Percentiles rank a stretch among this genome's conserved stretches.
phyloP scores from a whole-genome alignment of 2,113 vertebrate species.

The Bufo gargarizans region DNA sequence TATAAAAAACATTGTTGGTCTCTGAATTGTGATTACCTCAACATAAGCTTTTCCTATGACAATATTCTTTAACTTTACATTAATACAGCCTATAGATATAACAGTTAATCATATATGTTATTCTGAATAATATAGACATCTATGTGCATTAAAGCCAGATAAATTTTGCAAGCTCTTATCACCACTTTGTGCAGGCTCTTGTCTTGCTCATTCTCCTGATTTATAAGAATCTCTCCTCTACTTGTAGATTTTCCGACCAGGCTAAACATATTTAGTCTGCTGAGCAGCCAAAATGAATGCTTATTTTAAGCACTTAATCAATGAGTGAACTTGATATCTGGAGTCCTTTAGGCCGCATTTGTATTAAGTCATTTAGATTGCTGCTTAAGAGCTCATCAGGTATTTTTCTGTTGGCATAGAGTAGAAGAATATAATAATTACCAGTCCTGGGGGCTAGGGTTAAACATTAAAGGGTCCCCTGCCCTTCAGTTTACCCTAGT shows the following conservation, averaged over 20 bases:
- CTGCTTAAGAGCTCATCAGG: slow-evolving; percentile 47
- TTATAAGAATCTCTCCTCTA: slow-evolving; percentile 45
- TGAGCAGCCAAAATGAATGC: slow-evolving; percentile 55
- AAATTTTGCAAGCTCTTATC: slow-evolving; percentile 44
- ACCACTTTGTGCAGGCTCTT: slow-evolving; percentile 41
- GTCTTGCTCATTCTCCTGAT: slow-evolving; percentile 35
- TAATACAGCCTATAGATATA: background rate
- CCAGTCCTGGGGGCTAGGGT: background rate
- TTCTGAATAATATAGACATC: slow-evolving; percentile 22
- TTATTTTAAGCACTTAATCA: slow-evolving; percentile 51
- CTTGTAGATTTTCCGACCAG: slow-evolving; percentile 40
- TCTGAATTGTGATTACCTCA: too few relatives aligned
- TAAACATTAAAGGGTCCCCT: slow-evolving; percentile 19
- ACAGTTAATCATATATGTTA: background rate
- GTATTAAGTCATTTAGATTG: slow-evolving; percentile 53
- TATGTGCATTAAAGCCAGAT: slow-evolving; percentile 50
- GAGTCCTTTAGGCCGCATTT: slow-evolving; percentile 47
- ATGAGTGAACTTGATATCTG: slow-evolving; percentile 50
- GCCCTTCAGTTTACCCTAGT: slow-evolving; percentile 36
- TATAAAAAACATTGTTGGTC: too few relatives aligned
- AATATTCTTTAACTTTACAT: too few relatives aligned
- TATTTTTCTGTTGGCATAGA: slow-evolving; percentile 30
- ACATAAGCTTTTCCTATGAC: too few relatives aligned
- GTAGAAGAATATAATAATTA: slow-evolving; percentile 27
- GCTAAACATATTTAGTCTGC: slow-evolving; percentile 55